Evolutionary conservation across 2,797 vertebrate species (phyloP).

Genomic region (Cichlasoma orientale): DNA sequence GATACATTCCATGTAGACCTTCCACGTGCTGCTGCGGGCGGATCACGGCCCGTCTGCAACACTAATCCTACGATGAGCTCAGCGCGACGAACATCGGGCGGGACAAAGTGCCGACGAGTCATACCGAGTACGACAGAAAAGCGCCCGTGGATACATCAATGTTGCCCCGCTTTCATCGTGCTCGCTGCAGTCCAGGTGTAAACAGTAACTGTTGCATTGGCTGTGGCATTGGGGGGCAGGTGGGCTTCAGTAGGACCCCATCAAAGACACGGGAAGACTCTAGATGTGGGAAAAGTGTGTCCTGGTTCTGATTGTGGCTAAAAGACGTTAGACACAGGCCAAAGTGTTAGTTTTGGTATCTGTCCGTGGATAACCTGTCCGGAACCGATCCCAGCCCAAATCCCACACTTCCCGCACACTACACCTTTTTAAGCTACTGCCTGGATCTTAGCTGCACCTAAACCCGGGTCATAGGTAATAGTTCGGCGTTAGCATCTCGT

Average conservation of each 20-base stretch:
- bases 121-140: not conserved
- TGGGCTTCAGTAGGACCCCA: conserved; percentile 32
- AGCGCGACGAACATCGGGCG: not conserved
- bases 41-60: no score
- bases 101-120: conserved; percentile 1
- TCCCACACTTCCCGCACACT: no score
- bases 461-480: no score
- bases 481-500: not conserved
- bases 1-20: conserved; percentile 64
- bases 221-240: conserved; percentile 22
- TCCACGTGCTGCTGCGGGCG: not conserved
- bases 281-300: not conserved
- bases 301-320: not conserved
- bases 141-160: conserved; percentile 9
- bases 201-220: conserved; percentile 66
- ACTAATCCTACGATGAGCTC: not conserved
- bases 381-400: no score
- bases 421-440: no score
- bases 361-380: no score
- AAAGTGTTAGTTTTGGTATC: no score
- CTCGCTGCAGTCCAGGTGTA: conserved; percentile 63
- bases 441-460: no score
- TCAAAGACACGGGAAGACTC: conserved; percentile 26
- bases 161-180: conserved; percentile 42
- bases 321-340: not conserved